Evolutionary conservation across 2,797 vertebrate genomes (phyloP).

Genomic region (Microctenopoma lineatum): DNA sequence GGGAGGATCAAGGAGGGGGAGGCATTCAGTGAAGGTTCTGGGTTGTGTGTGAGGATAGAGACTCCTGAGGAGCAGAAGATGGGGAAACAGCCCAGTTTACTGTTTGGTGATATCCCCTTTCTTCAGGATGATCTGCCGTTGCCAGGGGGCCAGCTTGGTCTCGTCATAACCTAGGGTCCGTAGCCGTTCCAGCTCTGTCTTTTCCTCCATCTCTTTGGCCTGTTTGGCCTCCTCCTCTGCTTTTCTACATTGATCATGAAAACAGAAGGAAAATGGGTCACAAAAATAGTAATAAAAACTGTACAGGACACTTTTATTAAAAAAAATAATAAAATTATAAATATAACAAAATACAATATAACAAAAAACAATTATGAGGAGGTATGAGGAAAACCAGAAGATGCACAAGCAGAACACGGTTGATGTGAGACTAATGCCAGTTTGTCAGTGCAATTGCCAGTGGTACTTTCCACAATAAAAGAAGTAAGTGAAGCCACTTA

Average conservation of each 20-base stretch:
- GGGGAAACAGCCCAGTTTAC: slow-evolving; percentile 68
- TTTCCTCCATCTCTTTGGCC: slow-evolving; percentile 89
- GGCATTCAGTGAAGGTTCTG: slow-evolving; percentile 51
- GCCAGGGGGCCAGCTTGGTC: slow-evolving; percentile 96
- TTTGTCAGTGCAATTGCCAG: too few species aligned
- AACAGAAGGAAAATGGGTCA: neutral
- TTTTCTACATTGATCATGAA: slow-evolving; percentile 81
- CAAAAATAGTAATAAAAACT: slow-evolving; percentile 10
- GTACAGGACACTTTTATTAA: too few species aligned
- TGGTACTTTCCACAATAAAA: too few species aligned
- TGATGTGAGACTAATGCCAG: too few species aligned
- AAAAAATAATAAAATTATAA: too few species aligned
- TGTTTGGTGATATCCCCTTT: slow-evolving; percentile 96
- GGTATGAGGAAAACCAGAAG: too few species aligned
- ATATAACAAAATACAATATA: too few species aligned
- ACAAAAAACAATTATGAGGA: too few species aligned
- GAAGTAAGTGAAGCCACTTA: too few species aligned
- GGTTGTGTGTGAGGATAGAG: slow-evolving; percentile 16
- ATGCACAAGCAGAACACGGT: too few species aligned
- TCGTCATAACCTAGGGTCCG: slow-evolving; percentile 96
- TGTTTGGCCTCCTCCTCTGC: slow-evolving; percentile 87
- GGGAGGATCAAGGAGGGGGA: slow-evolving; percentile 31
- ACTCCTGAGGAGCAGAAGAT: slow-evolving; percentile 19
- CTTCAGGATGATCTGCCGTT: slow-evolving; percentile 97
- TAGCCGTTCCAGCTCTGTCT: slow-evolving; percentile 92